These are phyloP conservation scores for Melipona beecheii DNA, from an alignment of 2,888 invertebrate genomes.

Conservation along the genomic window DNA sequence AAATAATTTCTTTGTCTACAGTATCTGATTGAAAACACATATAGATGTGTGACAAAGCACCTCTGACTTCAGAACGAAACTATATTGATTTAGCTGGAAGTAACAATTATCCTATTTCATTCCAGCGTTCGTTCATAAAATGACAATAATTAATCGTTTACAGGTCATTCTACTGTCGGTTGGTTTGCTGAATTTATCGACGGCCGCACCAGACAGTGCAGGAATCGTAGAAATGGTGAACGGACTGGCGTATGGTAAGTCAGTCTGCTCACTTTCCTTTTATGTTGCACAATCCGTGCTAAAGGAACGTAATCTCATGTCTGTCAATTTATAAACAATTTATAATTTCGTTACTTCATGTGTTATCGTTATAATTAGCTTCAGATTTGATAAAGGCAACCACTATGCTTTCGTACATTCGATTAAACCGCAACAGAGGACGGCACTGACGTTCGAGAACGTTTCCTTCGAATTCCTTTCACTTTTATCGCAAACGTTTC, in stretches of 20 bases:
- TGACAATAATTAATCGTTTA: conserved; percentile 15
- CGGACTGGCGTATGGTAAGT: conserved; percentile 83
- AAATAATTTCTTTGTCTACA: background rate
- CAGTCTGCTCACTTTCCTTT: conserved; percentile 6
- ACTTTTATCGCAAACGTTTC: background rate
- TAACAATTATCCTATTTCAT: background rate
- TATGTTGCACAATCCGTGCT: background rate
- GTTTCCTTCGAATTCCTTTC: background rate
- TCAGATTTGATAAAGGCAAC: background rate
- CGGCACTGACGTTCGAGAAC: conserved; percentile 29
- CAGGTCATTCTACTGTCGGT: conserved; percentile 45
- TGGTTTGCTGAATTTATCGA: conserved; percentile 56
- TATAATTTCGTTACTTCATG: background rate
- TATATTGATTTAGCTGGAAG: background rate
- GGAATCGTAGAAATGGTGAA: conserved; percentile 82
- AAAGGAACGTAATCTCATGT: too few species aligned
- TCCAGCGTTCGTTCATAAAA: background rate
- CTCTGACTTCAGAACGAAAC: background rate
- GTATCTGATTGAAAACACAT: background rate
- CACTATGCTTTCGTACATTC: background rate
- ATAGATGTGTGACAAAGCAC: background rate
- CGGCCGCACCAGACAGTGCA: conserved; percentile 80
- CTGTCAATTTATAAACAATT: background rate
- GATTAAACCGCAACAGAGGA: conserved; percentile 27
- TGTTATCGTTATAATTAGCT: background rate